Evolutionary conservation across 2,113 vertebrate genomes (phyloP), one percentile per base, ranked within the genome.

Genomic region (Argyrosomus japonicus): DNA sequence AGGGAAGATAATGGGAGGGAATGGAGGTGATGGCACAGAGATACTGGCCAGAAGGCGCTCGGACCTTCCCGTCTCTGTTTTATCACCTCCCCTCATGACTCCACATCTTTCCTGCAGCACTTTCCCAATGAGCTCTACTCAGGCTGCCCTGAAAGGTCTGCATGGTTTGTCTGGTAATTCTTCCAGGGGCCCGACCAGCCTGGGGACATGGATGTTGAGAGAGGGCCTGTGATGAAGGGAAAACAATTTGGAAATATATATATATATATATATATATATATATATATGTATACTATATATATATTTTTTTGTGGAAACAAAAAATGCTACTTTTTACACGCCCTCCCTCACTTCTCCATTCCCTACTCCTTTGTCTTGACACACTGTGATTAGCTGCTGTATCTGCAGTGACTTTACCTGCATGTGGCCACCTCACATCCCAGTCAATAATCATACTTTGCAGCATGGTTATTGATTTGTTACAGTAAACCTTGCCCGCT

Each of bases 331-430:
- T 62, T 51, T 85, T 60, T 25, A 71, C 82, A 91, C 78, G 95
- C 96, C 36, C 97, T 99, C 97, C 95, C 97, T 97, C 97, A 97
- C 96, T 94, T 96, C 95, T 96, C 95, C 96, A 97, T 97, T 97
- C 95, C 96, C 96, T 94, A 92, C 92, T 82, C 88, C 84, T 84
- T 86, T 93, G 96, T 95, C 86, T 89, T 90, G 79, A 86, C 78
- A 85, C 68, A 82, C 79, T 93, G 93, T 92, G 90, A 91, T 79
- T 88, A 90, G 88, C 94, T 87, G 85, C 91, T 91, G 63, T 93
- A 92, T 79, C 90, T 90, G 84, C 91, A 90, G 85, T 89, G 93
- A 91, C 78, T 85, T 75, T 72, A 87, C 93, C 91, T 97, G 98
- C 98, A 99, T 99, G 98, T 96, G 93, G 86, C 95, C 85, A 90